Conservation (phyloP, 2,113 vertebrate species). For the Phrynocephalus versicolor region DNA sequence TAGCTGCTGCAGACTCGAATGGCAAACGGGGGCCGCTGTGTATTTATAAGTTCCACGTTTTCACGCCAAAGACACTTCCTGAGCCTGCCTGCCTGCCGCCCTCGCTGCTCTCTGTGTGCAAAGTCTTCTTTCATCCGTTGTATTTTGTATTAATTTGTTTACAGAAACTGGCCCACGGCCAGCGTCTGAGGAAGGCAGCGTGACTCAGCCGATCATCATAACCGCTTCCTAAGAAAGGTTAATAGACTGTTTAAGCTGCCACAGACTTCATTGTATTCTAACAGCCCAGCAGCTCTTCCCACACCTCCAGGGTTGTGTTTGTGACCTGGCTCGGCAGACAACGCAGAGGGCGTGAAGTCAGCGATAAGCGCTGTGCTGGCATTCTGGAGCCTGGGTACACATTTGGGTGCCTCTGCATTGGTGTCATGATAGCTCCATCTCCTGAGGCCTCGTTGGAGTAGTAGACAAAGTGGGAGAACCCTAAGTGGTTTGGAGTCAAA, state of each 20-base stretch:
- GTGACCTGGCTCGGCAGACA: no score
- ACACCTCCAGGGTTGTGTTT: neutral
- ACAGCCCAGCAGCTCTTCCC: neutral
- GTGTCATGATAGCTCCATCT: neutral
- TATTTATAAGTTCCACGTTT: neutral
- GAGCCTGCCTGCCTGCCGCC: no score
- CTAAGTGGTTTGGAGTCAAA: no score
- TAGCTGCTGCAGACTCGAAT: neutral
- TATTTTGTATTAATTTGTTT: neutral
- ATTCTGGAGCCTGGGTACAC: neutral
- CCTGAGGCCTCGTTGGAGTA: no score
- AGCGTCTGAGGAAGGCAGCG: neutral
- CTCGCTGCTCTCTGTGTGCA: no score
- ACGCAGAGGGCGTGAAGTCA: neutral
- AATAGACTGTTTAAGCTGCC: neutral
- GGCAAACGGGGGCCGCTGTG: neutral
- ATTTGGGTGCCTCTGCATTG: neutral
- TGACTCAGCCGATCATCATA: neutral
- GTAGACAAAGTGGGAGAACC: no score
- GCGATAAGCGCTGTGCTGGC: neutral
- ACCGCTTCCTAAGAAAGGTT: neutral
- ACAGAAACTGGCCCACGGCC: neutral
- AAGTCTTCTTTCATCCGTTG: neutral
- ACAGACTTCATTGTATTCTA: neutral
- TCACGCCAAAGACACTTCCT: neutral